Base-by-base conservation (phyloP, 2,888 invertebrate genomes). In the Cyrtodaria siliqua region DNA sequence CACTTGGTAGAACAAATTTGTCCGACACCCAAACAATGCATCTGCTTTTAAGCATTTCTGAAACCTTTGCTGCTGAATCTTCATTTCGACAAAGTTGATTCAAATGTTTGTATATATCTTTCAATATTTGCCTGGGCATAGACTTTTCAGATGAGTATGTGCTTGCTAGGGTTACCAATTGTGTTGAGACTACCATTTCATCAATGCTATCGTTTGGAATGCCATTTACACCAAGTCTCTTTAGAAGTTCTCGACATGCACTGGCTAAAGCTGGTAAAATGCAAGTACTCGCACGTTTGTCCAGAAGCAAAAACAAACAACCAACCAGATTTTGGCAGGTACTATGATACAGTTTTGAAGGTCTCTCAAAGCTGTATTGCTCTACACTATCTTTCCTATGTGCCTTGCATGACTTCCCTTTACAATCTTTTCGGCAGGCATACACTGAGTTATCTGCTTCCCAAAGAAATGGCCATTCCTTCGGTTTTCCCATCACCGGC, bases 381-480 rank as follows among this genome's bases (percentile, higher is more conserved):
- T 64, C 64, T 16, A 23, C 33, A 33, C 27, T 52, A 62, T 42
- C 68, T 68, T 68, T 26, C 29, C 20, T 33, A 60, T 59, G 16
- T 44, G 61, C 70, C 75, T 70, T 9, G 27, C 6, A 9, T 55
- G 14, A 8, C 66, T 64, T 38, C 14, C 52, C 2, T 55, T 29
- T 40, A 47, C 3, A 12, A 68, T 59, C 2, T 55, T 52, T n/a
- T 64, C 49, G 50, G 55, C 49, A 18, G 24, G 16, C 12, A 52
- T 49, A 2, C 27, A 20, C 20, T 40, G 66, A 64, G 2, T 23
- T 24, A 18, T 84, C 78, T 2, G 77, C 73, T 40, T 69, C 60
- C 89, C 89, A 89, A 4, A 71, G 42, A 44, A 86, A 70, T 14
- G 59, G 53, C 82, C 85, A 89, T 8, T 69, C 27, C 0, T 23